phyloP scores from a whole-genome alignment of 2,888 invertebrate genomes.

The Hirtodrosophila histrioides region DNA sequence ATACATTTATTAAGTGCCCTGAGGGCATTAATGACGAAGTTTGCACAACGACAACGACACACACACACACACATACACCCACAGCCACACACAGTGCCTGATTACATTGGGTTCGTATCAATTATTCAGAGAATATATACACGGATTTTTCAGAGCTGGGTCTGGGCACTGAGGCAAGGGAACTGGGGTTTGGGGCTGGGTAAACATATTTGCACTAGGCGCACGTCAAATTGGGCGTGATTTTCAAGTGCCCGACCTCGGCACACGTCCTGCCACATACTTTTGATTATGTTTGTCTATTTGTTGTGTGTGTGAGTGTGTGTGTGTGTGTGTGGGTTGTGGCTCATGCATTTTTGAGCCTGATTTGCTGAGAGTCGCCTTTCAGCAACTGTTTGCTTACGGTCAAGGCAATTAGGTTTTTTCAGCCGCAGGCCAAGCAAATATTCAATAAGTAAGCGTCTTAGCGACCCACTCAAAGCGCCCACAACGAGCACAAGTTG shows the following conservation, averaged over 20 bases:
- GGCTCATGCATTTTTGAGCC: constrained; percentile 74
- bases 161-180: neutral
- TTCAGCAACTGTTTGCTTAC: constrained; percentile 63
- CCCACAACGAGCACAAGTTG: constrained; percentile 14
- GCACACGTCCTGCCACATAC: constrained; percentile 42
- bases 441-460: constrained; percentile 79
- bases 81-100: constrained; percentile 31
- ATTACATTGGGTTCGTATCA: constrained; percentile 64
- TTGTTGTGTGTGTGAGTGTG: constrained; percentile 54
- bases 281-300: constrained; percentile 80
- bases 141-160: constrained; percentile 64
- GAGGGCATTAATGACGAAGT: constrained; percentile 68
- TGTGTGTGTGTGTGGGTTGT: constrained; percentile 17
- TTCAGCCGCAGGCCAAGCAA: constrained; percentile 61
- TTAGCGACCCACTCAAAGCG: constrained; percentile 50
- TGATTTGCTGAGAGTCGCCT: constrained; percentile 10
- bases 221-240: constrained; percentile 79
- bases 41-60: constrained; percentile 51
- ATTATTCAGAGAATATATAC: constrained; percentile 74
- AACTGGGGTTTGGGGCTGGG: constrained; percentile 25
- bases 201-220: constrained; percentile 72
- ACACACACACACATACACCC: constrained; percentile 26
- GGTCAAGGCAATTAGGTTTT: constrained; percentile 81
- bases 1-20: constrained; percentile 55
- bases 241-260: constrained; percentile 65